Evolutionary conservation across 2,888 invertebrate species (phyloP).

Genomic region (Toxonevra muliebris): DNA sequence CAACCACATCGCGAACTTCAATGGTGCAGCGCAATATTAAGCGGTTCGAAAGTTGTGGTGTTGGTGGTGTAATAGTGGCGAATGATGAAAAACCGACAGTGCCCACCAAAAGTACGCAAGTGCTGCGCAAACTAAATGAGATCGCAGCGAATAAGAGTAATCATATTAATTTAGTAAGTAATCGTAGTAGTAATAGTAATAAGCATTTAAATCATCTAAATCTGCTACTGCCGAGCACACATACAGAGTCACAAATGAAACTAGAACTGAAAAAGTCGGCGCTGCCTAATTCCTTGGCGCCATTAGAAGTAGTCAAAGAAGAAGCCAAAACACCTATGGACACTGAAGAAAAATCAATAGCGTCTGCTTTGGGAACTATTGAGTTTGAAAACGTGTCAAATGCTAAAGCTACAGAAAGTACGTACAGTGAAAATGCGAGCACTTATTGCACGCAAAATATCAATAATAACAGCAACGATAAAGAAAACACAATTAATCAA

Average conservation of each 20-base stretch:
- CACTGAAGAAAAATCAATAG: constrained; percentile 27
- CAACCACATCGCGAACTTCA: constrained; percentile 42
- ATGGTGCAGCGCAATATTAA: constrained; percentile 55
- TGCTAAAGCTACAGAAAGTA: not conserved
- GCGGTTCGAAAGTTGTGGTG: constrained; percentile 54
- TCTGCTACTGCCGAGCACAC: constrained; percentile 28
- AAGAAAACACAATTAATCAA: constrained; percentile 21
- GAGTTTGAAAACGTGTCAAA: constrained; percentile 13
- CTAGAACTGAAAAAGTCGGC: constrained; percentile 27
- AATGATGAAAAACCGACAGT: constrained; percentile 53
- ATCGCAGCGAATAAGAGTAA: constrained; percentile 37
- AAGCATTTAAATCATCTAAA: not conserved
- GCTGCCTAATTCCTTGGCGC: constrained; percentile 25
- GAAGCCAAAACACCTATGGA: constrained; percentile 49
- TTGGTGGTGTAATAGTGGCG: constrained; percentile 18
- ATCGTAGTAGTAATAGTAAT: not conserved
- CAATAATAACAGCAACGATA: constrained; percentile 5
- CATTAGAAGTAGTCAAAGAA: constrained; percentile 47
- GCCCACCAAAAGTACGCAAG: constrained; percentile 56
- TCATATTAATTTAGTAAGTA: constrained; percentile 1
- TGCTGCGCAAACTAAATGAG: constrained; percentile 59
- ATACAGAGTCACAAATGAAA: constrained; percentile 31
- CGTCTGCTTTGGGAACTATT: not conserved
- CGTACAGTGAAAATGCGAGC: not conserved
- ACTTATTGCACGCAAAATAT: constrained; percentile 7